Conservation (phyloP, 2,888 invertebrate species). For the Prosopocoilus inquinatus region DNA sequence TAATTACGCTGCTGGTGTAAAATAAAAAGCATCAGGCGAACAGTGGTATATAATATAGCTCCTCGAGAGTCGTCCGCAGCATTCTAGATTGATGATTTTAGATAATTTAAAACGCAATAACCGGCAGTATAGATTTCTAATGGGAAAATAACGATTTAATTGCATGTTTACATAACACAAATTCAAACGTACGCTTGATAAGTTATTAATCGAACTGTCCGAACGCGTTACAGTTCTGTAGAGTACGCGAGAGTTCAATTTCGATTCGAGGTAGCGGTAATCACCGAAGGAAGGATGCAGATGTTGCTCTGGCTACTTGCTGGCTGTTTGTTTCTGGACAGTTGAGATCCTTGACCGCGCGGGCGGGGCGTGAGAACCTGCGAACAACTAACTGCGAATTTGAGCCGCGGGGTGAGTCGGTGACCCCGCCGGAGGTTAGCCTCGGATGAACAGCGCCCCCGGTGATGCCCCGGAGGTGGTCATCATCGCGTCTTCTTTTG, state of each 20-base stretch:
- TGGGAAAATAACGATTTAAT: conserved; percentile 2
- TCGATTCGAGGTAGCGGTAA: conserved; percentile 9
- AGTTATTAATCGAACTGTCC: conserved; percentile 9
- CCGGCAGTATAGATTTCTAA: not conserved
- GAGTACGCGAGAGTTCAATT: not conserved
- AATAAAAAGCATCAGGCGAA: too few species aligned
- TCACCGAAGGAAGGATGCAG: conserved; percentile 7
- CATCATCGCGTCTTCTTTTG: conserved; percentile 18
- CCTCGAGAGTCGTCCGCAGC: too few species aligned
- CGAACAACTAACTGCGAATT: conserved; percentile 25
- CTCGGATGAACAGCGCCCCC: conserved; percentile 16
- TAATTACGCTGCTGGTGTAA: too few species aligned
- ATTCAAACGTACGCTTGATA: conserved; percentile 6
- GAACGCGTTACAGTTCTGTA: conserved; percentile 3
- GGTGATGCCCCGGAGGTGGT: conserved; percentile 21
- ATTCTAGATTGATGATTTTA: too few species aligned
- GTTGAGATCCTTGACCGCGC: conserved; percentile 30
- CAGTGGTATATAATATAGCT: too few species aligned
- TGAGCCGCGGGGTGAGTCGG: conserved; percentile 26
- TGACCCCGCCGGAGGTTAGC: conserved; percentile 27
- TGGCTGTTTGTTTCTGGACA: conserved; percentile 18
- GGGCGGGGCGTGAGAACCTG: conserved; percentile 31
- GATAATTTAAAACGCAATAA: too few species aligned
- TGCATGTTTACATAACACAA: conserved; percentile 1
- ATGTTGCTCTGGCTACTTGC: conserved; percentile 2